These are phyloP conservation scores for Eubucco bourcierii DNA, from an alignment of 2,113 vertebrate genomes.

Conservation along the genomic window DNA sequence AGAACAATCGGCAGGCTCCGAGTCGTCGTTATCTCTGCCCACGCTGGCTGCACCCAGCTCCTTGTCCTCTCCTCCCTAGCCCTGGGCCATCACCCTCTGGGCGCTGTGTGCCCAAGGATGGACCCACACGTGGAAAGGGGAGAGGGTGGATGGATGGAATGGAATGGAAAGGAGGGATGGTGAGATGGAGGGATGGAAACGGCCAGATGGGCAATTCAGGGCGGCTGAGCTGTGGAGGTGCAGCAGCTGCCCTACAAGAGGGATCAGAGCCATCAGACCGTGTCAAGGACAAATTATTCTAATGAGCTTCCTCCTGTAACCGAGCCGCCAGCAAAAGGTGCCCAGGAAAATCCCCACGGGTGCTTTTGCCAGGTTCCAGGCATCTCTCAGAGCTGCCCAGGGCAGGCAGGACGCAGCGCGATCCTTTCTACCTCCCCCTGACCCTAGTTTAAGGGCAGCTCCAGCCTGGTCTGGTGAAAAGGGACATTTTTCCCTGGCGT, in stretches of 20 bases:
- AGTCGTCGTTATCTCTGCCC: background rate
- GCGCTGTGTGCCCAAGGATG: background rate
- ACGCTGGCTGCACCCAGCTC: background rate
- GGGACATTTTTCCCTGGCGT: background rate
- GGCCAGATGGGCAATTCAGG: background rate
- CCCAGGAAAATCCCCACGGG: background rate
- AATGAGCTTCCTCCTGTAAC: slow-evolving; percentile 8
- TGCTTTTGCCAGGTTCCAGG: rapidly evolving
- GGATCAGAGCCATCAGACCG: background rate
- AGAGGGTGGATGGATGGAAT: too few species aligned
- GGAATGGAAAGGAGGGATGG: background rate
- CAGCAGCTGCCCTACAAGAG: background rate
- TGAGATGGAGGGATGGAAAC: background rate
- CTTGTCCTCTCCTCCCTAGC: background rate
- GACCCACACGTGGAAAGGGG: background rate
- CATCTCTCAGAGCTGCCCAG: background rate
- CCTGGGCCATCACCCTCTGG: background rate
- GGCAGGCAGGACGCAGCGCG: background rate
- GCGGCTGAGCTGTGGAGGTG: background rate
- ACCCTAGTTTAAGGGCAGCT: background rate
- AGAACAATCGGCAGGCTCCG: background rate
- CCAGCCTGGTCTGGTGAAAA: rapidly evolving
- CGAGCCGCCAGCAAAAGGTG: background rate
- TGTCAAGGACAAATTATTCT: slow-evolving; percentile 27
- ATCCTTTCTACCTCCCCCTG: background rate